Conservation (phyloP, 2,113 vertebrate genomes). For the Hippocampus mohnikei region DNA sequence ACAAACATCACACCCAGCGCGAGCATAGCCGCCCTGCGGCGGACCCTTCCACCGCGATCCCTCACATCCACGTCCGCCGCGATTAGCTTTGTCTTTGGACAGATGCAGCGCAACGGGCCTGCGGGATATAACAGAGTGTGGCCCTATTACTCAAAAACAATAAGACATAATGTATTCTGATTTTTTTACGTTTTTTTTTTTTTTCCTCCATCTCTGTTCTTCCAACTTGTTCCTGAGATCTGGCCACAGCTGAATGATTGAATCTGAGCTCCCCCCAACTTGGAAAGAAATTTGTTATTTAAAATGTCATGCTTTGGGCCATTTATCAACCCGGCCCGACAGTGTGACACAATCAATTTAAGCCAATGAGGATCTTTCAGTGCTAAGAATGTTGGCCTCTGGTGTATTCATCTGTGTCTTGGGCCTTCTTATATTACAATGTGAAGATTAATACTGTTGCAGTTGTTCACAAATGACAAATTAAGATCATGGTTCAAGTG, state of each 20-base stretch:
- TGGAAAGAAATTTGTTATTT: constrained; percentile 34
- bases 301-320: constrained; percentile 36
- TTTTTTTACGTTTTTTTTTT: constrained; percentile 22
- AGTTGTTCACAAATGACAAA: constrained; percentile 23
- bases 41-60: constrained; percentile 44
- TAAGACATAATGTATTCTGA: constrained; percentile 53
- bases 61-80: constrained; percentile 58
- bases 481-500: constrained; percentile 6
- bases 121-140: constrained; percentile 54
- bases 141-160: constrained; percentile 61
- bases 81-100: constrained; percentile 63
- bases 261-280: background rate
- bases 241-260: constrained; percentile 34
- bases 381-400: constrained; percentile 25
- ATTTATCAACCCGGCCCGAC: constrained; percentile 40
- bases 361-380: constrained; percentile 27
- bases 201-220: constrained; percentile 25
- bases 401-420: constrained; percentile 17
- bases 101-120: constrained; percentile 55
- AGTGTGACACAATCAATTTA: constrained; percentile 37
- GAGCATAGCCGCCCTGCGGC: constrained; percentile 56
- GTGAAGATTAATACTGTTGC: constrained; percentile 15
- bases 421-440: constrained; percentile 17
- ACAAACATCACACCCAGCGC: constrained; percentile 56
- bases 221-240: constrained; percentile 28